A percentile compares a stretch with the other conserved stretches of the same genome.
phyloP scores from a whole-genome alignment of 1,140 invertebrate genomes.

The Leucophenga varia region DNA sequence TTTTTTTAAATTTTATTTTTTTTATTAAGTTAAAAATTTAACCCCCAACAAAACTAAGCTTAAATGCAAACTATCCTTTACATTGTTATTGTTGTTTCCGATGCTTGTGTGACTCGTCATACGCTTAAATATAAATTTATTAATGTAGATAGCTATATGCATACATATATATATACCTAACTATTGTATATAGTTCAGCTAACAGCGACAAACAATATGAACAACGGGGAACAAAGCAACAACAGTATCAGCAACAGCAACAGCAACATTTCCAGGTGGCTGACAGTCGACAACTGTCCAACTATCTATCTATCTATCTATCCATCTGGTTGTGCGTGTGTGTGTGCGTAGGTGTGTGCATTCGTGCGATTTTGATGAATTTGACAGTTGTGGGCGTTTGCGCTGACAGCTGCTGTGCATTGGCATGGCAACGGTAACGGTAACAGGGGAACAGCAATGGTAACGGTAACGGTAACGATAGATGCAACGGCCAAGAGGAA shows the following conservation, averaged over 20 bases:
- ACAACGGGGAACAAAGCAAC: constrained; percentile 23
- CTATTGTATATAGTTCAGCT: no score
- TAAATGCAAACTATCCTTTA: no score
- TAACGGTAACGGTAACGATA: constrained; percentile 6
- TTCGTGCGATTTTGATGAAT: constrained; percentile 55
- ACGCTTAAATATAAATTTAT: no score
- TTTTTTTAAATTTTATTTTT: no score
- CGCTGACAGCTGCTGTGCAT: constrained; percentile 46
- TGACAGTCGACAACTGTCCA: constrained; percentile 38
- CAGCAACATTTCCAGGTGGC: constrained; percentile 38
- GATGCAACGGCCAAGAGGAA: constrained; percentile 5
- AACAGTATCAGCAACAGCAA: constrained; percentile 13
- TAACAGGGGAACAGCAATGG: constrained; percentile 1
- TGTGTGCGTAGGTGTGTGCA: constrained; percentile 23
- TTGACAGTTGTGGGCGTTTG: constrained; percentile 55
- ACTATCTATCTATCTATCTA: constrained; percentile 20
- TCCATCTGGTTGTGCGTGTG: constrained; percentile 10
- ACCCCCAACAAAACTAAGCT: no score
- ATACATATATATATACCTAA: no score
- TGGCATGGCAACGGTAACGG: constrained; percentile 31
- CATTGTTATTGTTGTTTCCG: no score
- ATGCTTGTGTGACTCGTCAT: no score
- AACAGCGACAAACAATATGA: no score
- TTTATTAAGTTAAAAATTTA: no score
- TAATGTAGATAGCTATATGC: no score